Conservation (phyloP, 2,113 vertebrate species). For the Clarias macrocephalus region DNA sequence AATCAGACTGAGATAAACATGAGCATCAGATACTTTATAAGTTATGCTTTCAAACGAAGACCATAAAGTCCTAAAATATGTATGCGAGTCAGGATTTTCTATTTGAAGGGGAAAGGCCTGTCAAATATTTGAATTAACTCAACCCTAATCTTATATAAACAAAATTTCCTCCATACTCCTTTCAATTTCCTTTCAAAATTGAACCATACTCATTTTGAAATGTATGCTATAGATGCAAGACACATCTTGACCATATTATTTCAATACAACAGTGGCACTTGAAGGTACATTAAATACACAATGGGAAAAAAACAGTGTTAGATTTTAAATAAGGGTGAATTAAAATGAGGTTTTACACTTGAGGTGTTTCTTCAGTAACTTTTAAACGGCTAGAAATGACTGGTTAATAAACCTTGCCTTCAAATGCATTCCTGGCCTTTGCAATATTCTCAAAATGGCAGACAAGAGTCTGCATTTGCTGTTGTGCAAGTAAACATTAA, state of each 20-base stretch:
- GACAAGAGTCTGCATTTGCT: neutral
- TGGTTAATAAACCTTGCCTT: neutral
- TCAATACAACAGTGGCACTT: neutral
- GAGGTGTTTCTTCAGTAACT: neutral
- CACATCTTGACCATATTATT: neutral
- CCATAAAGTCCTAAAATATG: neutral
- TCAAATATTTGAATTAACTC: neutral
- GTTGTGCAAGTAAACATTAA: neutral
- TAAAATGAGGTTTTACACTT: neutral
- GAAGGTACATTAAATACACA: neutral
- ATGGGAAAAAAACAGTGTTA: neutral
- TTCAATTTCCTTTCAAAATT: no score
- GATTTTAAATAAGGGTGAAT: neutral
- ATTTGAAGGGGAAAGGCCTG: neutral
- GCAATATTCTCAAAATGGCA: slow-evolving; percentile 1
- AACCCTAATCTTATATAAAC: neutral
- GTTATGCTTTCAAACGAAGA: neutral
- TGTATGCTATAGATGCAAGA: neutral
- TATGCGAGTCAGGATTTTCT: neutral
- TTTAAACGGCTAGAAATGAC: neutral
- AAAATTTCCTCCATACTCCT: neutral
- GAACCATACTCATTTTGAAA: neutral
- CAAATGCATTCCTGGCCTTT: neutral
- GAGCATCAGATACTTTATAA: neutral
- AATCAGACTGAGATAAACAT: neutral